Percentiles rank a stretch among this genome's conserved stretches.
Evolutionary conservation across 64 coral and sea anemone genomes (phyloP).

Genomic region (Stylophora pistillata): DNA sequence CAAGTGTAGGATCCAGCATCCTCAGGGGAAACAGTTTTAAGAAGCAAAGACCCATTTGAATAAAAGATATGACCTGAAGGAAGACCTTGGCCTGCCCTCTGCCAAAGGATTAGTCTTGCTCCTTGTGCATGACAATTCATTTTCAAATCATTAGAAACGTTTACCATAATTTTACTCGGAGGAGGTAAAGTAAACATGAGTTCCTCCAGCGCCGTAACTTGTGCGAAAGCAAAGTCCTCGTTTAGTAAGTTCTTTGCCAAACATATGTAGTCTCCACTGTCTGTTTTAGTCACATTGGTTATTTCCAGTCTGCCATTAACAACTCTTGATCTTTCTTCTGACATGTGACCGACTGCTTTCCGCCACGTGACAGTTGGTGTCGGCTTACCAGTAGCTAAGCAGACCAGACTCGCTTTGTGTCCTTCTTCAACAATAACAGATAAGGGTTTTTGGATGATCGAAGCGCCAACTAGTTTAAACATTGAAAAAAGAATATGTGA

Average conservation of each 20-base stretch:
- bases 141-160: not conserved
- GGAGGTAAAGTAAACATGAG: conserved; percentile 13
- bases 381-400: conserved; percentile 26
- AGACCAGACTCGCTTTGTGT: conserved; percentile 12
- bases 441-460: not conserved
- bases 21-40: not conserved
- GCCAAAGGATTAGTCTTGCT: not conserved
- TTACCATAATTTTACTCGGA: not conserved
- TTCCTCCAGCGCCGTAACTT: conserved; percentile 16
- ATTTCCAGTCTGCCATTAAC: not conserved
- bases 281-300: not conserved
- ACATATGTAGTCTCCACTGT: too few species aligned
- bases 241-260: too few species aligned
- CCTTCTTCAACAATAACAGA: conserved; percentile 49
- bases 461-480: not conserved
- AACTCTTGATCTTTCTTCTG: not conserved
- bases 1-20: conserved; percentile 28
- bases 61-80: not conserved
- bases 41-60: conserved; percentile 10
- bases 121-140: conserved; percentile 1
- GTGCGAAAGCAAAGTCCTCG: not conserved
- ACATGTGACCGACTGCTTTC: too few species aligned
- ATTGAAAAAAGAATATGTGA: too few species aligned
- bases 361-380: conserved; percentile 38
- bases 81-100: not conserved